Conservation (phyloP, 2,888 invertebrate species). For the Xestia c-nigrum region DNA sequence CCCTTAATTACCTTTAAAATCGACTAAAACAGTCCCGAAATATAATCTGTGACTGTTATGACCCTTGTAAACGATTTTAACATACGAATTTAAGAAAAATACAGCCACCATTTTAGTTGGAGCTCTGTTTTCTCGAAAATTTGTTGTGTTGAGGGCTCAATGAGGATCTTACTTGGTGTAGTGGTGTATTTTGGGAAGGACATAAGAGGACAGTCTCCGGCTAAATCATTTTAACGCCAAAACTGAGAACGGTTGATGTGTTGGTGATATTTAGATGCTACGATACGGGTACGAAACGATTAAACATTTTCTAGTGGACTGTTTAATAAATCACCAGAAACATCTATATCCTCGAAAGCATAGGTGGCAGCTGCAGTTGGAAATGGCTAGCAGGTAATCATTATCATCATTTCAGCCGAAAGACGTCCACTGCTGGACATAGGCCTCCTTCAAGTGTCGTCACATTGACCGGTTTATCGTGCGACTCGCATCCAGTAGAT, state of each 20-base stretch:
- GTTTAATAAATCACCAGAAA: not conserved
- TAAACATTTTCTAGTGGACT: not conserved
- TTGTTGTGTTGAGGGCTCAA: slow-evolving; percentile 47
- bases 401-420: too few species aligned
- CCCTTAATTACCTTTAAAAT: slow-evolving; percentile 80
- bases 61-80: slow-evolving; percentile 74
- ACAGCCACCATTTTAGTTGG: slow-evolving; percentile 40
- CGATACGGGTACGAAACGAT: slow-evolving; percentile 65
- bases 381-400: not conserved
- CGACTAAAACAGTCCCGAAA: slow-evolving; percentile 73
- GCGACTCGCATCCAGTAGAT: too few species aligned
- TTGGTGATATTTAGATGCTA: slow-evolving; percentile 63
- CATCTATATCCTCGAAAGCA: not conserved
- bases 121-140: slow-evolving; percentile 20
- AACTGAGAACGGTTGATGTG: slow-evolving; percentile 79
- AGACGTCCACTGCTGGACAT: too few species aligned
- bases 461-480: too few species aligned
- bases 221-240: slow-evolving; percentile 88
- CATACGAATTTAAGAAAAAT: slow-evolving; percentile 62
- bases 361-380: not conserved
- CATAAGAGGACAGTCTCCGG: slow-evolving; percentile 75
- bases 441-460: too few species aligned
- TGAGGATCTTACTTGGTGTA: slow-evolving; percentile 57
- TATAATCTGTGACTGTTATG: slow-evolving; percentile 75
- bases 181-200: slow-evolving; percentile 76